Percentiles rank a stretch among this genome's conserved stretches.
These are phyloP conservation scores for Tryphoninae sp. DNA, from an alignment of 2,888 invertebrate species.

Conservation along the genomic window DNA sequence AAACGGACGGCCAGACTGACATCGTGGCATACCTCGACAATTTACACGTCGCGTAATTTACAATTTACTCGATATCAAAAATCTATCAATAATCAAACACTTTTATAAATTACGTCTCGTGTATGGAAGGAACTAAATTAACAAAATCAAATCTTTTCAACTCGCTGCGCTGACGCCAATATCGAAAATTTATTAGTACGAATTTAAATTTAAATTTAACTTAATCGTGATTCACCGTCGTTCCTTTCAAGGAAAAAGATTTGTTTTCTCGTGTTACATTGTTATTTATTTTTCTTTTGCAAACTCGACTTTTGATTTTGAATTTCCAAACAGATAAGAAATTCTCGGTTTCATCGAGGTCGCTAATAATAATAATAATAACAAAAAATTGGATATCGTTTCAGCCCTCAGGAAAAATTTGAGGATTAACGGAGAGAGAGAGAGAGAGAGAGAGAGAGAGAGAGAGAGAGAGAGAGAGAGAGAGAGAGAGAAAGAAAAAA, in stretches of 20 bases:
- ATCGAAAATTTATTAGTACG: too few species aligned
- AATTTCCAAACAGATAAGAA: background rate
- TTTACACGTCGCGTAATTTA: constrained; percentile 7
- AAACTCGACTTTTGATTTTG: background rate
- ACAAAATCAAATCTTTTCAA: too few species aligned
- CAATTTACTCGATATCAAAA: too few species aligned
- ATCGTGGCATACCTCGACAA: constrained; percentile 50
- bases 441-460: background rate
- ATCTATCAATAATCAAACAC: too few species aligned
- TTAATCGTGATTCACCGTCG: too few species aligned
- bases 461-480: background rate
- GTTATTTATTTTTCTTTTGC: too few species aligned
- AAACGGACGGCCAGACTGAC: constrained; percentile 24
- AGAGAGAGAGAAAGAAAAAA: background rate
- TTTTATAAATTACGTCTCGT: too few species aligned
- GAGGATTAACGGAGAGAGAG: background rate
- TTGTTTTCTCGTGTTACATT: too few species aligned
- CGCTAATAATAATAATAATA: background rate
- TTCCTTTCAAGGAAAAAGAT: too few species aligned
- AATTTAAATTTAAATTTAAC: too few species aligned
- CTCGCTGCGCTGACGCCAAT: too few species aligned
- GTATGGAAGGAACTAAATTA: too few species aligned
- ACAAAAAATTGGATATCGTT: background rate
- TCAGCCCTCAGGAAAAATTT: background rate
- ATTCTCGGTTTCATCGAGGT: background rate